Percentiles rank a stretch among this genome's conserved stretches.
Evolutionary conservation across 2,888 invertebrate species (phyloP).

Genomic region (Pediacus dermestoides): DNA sequence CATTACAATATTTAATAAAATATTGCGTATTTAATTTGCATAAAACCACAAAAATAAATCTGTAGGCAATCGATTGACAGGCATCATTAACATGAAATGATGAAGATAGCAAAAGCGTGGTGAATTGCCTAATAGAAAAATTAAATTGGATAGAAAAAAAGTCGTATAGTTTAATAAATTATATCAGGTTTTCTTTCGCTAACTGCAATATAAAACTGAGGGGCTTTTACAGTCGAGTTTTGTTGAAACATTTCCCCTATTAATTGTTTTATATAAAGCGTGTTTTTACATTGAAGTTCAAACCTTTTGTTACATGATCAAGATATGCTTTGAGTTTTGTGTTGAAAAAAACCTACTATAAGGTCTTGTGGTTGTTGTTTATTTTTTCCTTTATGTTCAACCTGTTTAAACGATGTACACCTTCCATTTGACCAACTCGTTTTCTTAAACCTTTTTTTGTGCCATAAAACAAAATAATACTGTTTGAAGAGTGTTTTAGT

Average conservation of each 20-base stretch:
- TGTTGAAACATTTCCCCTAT: constrained; percentile 8
- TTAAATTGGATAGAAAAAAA: too few relatives aligned
- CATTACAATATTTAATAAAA: too few relatives aligned
- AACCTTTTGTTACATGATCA: constrained; percentile 7
- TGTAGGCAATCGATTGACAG: too few relatives aligned
- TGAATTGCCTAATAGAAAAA: too few relatives aligned
- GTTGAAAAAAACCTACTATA: constrained; percentile 6
- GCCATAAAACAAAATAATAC: constrained; percentile 18
- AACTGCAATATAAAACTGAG: too few relatives aligned
- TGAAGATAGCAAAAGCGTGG: too few relatives aligned
- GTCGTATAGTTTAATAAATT: too few relatives aligned
- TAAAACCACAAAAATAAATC: too few relatives aligned
- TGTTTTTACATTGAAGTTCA: constrained; percentile 8
- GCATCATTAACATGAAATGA: too few relatives aligned
- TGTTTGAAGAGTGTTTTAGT: constrained; percentile 14
- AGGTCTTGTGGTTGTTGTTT: constrained; percentile 3
- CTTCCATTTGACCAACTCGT: constrained; percentile 17
- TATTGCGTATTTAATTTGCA: too few relatives aligned
- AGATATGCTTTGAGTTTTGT: constrained; percentile 8
- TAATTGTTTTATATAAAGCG: constrained; percentile 5
- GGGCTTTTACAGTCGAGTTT: too few relatives aligned
- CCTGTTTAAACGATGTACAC: constrained; percentile 17
- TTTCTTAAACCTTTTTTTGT: constrained; percentile 16
- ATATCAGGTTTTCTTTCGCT: too few relatives aligned
- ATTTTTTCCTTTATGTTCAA: constrained; percentile 16